These are phyloP conservation scores for Gallinago paraguaiae DNA, from an alignment of 2,113 vertebrate genomes.

Conservation along the genomic window DNA sequence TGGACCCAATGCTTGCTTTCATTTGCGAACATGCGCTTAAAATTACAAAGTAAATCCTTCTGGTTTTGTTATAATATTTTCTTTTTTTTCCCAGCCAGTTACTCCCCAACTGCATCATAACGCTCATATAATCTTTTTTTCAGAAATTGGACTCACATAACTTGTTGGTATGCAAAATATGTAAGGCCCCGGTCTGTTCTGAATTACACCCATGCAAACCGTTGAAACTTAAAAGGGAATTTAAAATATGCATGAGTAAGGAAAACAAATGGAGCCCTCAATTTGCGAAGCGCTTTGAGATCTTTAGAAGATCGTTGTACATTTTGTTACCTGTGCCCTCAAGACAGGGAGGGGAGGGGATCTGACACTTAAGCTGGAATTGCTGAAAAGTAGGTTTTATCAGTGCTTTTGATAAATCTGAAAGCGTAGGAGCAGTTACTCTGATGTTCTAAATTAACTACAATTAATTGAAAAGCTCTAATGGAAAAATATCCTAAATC, in stretches of 20 bases:
- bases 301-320: neutral
- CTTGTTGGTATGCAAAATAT: constrained; percentile 47
- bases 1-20: neutral
- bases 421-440: neutral
- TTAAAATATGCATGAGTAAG: constrained; percentile 48
- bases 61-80: neutral
- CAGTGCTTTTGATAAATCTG: neutral
- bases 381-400: neutral
- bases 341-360: neutral
- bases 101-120: neutral
- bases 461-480: neutral
- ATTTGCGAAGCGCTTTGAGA: neutral
- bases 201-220: constrained; percentile 34
- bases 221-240: constrained; percentile 31
- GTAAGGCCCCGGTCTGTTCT: constrained; percentile 21
- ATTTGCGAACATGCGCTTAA: neutral
- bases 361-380: neutral
- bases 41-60: neutral
- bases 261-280: neutral
- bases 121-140: neutral
- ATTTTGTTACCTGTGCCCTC: neutral
- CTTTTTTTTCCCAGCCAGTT: neutral
- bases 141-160: neutral
- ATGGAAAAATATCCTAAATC: neutral
- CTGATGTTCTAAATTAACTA: neutral